Evolutionary conservation across 1,140 invertebrate genomes (phyloP).

Genomic region (Alviniconcha marisindica): DNA sequence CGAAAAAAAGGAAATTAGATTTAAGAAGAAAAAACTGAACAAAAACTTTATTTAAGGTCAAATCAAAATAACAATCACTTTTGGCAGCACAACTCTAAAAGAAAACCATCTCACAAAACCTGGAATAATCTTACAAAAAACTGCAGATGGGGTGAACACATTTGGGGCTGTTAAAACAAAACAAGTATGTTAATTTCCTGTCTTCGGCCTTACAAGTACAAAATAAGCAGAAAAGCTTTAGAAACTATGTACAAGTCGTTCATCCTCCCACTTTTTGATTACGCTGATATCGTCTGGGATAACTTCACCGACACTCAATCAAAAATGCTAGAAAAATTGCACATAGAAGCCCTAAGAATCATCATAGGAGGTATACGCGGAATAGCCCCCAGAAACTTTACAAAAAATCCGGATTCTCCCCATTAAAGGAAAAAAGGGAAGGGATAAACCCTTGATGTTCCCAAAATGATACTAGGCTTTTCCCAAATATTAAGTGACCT

Average conservation of each 20-base stretch:
- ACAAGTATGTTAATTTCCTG: background rate
- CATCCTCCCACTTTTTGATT: background rate
- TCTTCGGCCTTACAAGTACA: background rate
- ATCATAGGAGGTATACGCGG: background rate
- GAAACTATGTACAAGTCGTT: constrained; percentile 1
- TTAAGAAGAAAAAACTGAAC: background rate
- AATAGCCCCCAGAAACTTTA: background rate
- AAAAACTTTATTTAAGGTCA: background rate
- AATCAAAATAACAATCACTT: background rate
- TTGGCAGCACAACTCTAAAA: background rate
- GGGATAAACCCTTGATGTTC: background rate
- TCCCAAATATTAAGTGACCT: background rate
- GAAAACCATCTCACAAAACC: background rate
- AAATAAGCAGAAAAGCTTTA: background rate
- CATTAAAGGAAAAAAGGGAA: background rate
- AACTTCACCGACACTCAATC: background rate
- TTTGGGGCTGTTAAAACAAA: background rate
- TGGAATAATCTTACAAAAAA: background rate
- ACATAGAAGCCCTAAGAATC: background rate
- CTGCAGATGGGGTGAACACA: background rate
- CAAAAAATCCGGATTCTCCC: background rate
- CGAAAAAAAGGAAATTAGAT: background rate
- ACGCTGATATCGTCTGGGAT: background rate
- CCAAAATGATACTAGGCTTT: background rate
- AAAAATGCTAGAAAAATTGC: background rate